Conservation (phyloP, 1,140 invertebrate genomes). For the Drosophila oshimai region DNA sequence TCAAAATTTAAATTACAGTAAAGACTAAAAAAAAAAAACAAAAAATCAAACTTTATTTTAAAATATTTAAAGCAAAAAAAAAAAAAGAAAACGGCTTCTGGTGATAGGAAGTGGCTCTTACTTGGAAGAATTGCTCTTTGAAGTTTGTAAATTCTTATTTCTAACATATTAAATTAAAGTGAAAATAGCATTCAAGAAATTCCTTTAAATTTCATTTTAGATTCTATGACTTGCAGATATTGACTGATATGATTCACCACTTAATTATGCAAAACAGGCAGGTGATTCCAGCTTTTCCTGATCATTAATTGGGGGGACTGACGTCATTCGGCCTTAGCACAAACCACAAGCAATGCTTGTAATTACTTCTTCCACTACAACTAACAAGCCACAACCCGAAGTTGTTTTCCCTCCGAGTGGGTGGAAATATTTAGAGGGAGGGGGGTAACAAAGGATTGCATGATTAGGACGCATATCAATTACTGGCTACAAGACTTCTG, state of each 20-base stretch:
- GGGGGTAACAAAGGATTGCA: constrained; percentile 63
- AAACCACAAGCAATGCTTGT: constrained; percentile 8
- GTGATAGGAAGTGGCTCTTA: too few relatives aligned
- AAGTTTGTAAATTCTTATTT: too few relatives aligned
- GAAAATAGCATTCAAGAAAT: too few relatives aligned
- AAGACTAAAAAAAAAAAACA: too few relatives aligned
- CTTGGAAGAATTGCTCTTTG: too few relatives aligned
- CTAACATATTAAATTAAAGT: too few relatives aligned
- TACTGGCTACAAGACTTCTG: constrained; percentile 73
- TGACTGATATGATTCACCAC: constrained; percentile 14
- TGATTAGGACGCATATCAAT: constrained; percentile 79
- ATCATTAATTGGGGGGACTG: constrained; percentile 33
- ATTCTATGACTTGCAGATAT: neutral
- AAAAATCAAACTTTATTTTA: too few relatives aligned
- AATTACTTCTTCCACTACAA: constrained; percentile 34
- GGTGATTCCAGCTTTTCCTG: constrained; percentile 9
- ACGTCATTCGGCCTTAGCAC: constrained; percentile 11
- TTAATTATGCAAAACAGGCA: constrained; percentile 18
- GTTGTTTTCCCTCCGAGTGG: constrained; percentile 14
- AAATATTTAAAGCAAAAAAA: too few relatives aligned
- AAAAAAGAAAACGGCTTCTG: too few relatives aligned
- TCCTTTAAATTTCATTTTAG: neutral
- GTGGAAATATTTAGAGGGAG: neutral
- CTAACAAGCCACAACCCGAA: constrained; percentile 33
- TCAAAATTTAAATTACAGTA: too few relatives aligned